Evolutionary conservation across 1,140 invertebrate species (phyloP).

Genomic region (Venturia canescens): DNA sequence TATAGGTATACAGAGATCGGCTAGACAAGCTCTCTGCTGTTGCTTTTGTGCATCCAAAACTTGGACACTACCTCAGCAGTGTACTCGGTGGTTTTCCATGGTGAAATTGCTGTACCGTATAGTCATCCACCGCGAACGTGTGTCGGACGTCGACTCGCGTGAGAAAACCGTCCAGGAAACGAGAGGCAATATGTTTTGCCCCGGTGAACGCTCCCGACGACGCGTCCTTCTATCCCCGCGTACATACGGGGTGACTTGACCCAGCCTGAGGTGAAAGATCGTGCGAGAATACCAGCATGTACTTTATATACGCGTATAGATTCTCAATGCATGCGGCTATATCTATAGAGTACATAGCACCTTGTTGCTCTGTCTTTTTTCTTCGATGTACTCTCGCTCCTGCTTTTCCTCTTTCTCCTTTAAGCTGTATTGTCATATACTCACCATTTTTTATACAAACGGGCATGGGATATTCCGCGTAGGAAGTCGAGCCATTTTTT

Average conservation of each 20-base stretch:
- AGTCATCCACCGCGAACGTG: background rate
- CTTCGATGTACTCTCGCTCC: background rate
- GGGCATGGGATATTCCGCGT: too few species aligned
- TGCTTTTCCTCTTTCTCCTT: background rate
- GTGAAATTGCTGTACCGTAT: background rate
- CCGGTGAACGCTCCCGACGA: slow-evolving; percentile 43
- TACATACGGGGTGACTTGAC: slow-evolving; percentile 27
- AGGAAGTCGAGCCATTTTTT: too few species aligned
- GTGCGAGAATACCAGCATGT: background rate
- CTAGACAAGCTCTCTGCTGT: background rate
- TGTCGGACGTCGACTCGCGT: slow-evolving; percentile 9
- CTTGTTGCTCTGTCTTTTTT: background rate
- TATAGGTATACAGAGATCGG: background rate
- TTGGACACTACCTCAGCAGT: background rate
- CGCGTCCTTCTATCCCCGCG: background rate
- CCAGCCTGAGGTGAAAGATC: slow-evolving; percentile 15
- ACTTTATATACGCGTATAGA: background rate
- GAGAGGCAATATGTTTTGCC: slow-evolving; percentile 60
- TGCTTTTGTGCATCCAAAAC: background rate
- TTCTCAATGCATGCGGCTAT: too few species aligned
- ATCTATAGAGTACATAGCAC: background rate
- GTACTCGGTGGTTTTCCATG: background rate
- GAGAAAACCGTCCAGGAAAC: slow-evolving; percentile 40
- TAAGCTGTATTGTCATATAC: too few species aligned
- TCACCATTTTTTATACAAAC: too few species aligned